These are phyloP conservation scores for Philaenus spumarius DNA, from an alignment of 1,140 invertebrate species.

Conservation along the genomic window DNA sequence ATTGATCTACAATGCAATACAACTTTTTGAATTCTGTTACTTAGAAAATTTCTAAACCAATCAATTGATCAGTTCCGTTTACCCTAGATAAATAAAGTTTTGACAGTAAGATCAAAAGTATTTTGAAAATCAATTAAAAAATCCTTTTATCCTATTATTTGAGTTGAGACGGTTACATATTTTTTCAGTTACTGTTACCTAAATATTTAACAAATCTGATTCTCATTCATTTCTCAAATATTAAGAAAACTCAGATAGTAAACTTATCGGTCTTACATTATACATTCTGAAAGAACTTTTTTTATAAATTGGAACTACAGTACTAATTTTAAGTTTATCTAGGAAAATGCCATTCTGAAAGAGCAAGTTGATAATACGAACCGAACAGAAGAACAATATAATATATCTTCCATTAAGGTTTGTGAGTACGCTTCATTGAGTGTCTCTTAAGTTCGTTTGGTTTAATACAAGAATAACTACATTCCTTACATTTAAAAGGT, in stretches of 20 bases:
- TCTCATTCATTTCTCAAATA: too few relatives aligned
- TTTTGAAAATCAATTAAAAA: slow-evolving; percentile 10
- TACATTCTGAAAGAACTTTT: not conserved
- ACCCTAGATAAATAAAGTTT: not conserved
- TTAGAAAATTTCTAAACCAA: slow-evolving; percentile 6
- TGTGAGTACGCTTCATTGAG: too few relatives aligned
- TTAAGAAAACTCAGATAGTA: slow-evolving; percentile 13
- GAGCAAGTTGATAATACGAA: too few relatives aligned
- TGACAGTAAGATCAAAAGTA: slow-evolving; percentile 1
- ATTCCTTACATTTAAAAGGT: too few relatives aligned
- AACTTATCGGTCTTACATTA: slow-evolving; percentile 6
- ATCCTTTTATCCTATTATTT: not conserved
- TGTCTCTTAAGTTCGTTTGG: too few relatives aligned
- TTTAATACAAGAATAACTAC: too few relatives aligned
- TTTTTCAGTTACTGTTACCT: not conserved
- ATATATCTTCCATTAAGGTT: too few relatives aligned
- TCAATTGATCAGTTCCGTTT: not conserved
- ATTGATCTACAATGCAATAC: not conserved
- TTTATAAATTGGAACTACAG: not conserved
- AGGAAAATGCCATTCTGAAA: too few relatives aligned
- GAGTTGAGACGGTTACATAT: slow-evolving; percentile 10
- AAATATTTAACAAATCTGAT: too few relatives aligned
- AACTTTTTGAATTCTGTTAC: not conserved
- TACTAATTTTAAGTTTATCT: too few relatives aligned
- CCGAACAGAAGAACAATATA: too few relatives aligned